Evolutionary conservation across 2,888 invertebrate species (phyloP).

Genomic region (Conistra vaccinii): DNA sequence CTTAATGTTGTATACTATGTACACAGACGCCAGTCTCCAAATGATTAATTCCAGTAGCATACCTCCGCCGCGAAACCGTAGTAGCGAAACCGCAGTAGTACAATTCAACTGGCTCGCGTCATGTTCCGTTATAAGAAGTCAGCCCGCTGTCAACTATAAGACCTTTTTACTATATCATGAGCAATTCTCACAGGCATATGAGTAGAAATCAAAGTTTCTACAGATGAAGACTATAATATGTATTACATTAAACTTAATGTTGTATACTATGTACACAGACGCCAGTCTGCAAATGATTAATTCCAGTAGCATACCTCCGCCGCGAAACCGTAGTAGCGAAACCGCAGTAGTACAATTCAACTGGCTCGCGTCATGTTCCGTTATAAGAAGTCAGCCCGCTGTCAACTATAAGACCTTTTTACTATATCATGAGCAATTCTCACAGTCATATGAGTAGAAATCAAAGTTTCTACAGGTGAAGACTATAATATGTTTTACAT

Average conservation of each 20-base stretch:
- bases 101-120: too few species aligned
- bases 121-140: too few species aligned
- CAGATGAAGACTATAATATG: not conserved
- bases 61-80: too few species aligned
- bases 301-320: too few species aligned
- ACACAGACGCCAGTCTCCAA: not conserved
- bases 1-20: not conserved
- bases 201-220: not conserved
- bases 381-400: too few species aligned
- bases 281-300: not conserved
- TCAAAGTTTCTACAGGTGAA: not conserved
- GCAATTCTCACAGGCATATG: not conserved
- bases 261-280: not conserved
- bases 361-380: too few species aligned
- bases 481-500: not conserved
- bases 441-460: not conserved
- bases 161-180: not conserved
- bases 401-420: not conserved
- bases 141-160: too few species aligned
- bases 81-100: too few species aligned
- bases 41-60: too few species aligned
- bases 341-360: too few species aligned
- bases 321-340: too few species aligned
- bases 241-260: not conserved
- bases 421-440: not conserved